Percentiles rank a stretch among this genome's conserved stretches.
phyloP scores from a whole-genome alignment of 2,113 vertebrate genomes.

The Setophaga kirtlandii region DNA sequence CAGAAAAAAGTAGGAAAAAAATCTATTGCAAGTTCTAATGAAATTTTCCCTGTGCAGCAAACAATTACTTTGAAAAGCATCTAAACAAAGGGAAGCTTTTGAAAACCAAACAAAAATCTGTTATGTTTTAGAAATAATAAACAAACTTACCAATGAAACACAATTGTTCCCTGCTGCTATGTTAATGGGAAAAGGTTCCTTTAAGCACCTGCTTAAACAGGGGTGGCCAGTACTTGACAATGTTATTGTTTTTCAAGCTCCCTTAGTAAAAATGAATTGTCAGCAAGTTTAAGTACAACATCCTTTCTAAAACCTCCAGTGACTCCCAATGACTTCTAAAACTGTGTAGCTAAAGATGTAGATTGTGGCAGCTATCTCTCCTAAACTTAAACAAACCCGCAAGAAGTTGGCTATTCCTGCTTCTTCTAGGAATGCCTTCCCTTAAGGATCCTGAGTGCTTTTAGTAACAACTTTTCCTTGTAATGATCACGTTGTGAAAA shows the following conservation, averaged over 20 bases:
- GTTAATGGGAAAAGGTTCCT: neutral
- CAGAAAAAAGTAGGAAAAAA: neutral
- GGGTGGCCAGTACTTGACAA: neutral
- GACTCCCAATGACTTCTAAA: neutral
- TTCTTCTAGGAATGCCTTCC: neutral
- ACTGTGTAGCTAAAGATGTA: neutral
- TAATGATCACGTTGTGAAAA: neutral
- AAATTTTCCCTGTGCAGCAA: neutral
- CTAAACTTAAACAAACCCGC: neutral
- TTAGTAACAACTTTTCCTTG: neutral
- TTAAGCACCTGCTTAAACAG: neutral
- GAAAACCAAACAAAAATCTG: neutral
- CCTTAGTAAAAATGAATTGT: neutral
- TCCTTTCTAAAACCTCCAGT: neutral
- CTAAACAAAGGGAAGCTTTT: neutral
- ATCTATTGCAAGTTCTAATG: neutral
- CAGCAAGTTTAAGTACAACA: neutral
- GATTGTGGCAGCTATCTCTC: neutral
- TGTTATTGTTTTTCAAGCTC: neutral
- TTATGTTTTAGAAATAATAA: neutral
- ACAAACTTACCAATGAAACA: neutral
- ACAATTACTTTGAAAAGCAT: neutral
- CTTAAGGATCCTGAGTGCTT: neutral
- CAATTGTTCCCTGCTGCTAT: neutral
- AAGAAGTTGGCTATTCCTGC: neutral